Conservation (phyloP, 2,113 vertebrate genomes). For the Argyrosomus japonicus region DNA sequence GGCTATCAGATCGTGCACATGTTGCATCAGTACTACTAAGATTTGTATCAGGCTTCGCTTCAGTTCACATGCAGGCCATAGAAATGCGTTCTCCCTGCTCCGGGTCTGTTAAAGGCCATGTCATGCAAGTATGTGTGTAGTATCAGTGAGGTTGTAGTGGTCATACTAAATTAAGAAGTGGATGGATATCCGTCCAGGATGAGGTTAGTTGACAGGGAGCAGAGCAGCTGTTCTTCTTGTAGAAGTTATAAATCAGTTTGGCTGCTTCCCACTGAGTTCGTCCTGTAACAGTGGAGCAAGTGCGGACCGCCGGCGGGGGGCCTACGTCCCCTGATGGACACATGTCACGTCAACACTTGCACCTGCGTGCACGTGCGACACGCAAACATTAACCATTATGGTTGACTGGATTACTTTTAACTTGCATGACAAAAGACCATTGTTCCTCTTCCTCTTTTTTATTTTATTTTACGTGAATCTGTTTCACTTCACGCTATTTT, state of each 20-base stretch:
- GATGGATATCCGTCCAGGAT: conserved; percentile 72
- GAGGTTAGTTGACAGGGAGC: conserved; percentile 75
- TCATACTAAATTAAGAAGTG: conserved; percentile 80
- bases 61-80: conserved; percentile 56
- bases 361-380: conserved; percentile 43
- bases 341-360: conserved; percentile 53
- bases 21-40: conserved; percentile 69
- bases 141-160: conserved; percentile 63
- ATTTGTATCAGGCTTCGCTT: conserved; percentile 65
- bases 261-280: conserved; percentile 57
- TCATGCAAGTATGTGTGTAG: conserved; percentile 37
- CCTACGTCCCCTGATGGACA: conserved; percentile 37
- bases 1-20: conserved; percentile 72
- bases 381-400: not conserved
- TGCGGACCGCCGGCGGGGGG: conserved; percentile 18
- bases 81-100: conserved; percentile 16
- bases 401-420: not conserved
- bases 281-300: conserved; percentile 38
- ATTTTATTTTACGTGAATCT: not conserved
- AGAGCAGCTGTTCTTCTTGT: conserved; percentile 80
- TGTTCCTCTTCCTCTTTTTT: not conserved
- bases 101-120: conserved; percentile 57
- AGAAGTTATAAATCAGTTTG: conserved; percentile 78
- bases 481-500: not conserved
- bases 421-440: not conserved